phyloP scores from a whole-genome alignment of 2,797 vertebrate species.

The Fundulus diaphanus region DNA sequence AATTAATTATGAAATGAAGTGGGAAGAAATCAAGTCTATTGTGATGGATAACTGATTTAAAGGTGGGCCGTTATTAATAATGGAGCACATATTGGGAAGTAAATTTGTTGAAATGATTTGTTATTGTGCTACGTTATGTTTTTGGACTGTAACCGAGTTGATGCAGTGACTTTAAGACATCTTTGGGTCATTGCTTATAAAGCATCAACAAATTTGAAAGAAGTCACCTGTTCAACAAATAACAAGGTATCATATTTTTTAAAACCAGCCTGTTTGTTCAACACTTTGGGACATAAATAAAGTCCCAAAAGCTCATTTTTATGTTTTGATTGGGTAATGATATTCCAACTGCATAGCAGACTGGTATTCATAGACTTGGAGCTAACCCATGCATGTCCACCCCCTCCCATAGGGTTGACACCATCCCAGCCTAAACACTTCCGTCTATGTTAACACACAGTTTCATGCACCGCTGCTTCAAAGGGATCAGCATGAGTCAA shows the following conservation, averaged over 20 bases:
- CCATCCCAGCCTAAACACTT: conserved; percentile 5
- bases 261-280: no score
- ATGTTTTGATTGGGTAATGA: conserved; percentile 1
- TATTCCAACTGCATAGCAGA: neutral
- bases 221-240: no score
- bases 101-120: no score
- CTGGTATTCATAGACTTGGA: neutral
- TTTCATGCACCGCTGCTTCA: conserved; percentile 11
- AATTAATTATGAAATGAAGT: no score
- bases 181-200: neutral
- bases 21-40: no score
- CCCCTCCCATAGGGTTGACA: conserved; percentile 11
- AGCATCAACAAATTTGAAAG: neutral
- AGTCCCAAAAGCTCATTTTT: neutral
- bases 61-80: no score
- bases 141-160: no score
- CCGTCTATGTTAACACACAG: neutral
- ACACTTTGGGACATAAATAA: no score
- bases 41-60: no score
- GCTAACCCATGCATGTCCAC: conserved; percentile 4
- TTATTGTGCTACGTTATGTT: neutral
- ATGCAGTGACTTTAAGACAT: no score
- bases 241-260: no score
- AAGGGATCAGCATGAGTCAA: conserved; percentile 32
- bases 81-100: no score